Conservation (phyloP, 2,888 invertebrate genomes). For the Epicampocera succincta region DNA sequence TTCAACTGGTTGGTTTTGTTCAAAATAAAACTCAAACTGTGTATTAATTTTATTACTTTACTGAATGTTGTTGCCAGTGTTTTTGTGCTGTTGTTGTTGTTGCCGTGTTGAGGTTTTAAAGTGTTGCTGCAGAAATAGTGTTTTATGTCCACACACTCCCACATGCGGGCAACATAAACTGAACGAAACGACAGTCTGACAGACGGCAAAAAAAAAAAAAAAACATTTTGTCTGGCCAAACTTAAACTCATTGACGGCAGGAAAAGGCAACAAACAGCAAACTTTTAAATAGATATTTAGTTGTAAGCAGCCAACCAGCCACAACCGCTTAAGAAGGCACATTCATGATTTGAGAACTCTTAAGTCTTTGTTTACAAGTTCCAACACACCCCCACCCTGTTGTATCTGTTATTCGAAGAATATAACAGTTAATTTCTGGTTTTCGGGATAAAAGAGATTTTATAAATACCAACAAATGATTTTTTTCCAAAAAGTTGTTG, state of each 20-base stretch:
- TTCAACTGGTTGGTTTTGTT: constrained; percentile 56
- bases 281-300: constrained; percentile 36
- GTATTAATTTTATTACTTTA: constrained; percentile 30
- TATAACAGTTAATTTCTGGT: neutral
- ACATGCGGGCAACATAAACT: constrained; percentile 52
- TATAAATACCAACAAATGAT: too few species aligned
- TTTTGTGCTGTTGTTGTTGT: constrained; percentile 20
- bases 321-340: constrained; percentile 32
- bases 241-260: constrained; percentile 41
- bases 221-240: constrained; percentile 35
- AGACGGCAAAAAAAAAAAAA: constrained; percentile 2
- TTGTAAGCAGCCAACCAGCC: constrained; percentile 10
- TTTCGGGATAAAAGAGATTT: too few species aligned
- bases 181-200: constrained; percentile 15
- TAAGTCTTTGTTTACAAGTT: constrained; percentile 16
- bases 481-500: too few species aligned
- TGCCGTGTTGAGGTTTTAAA: neutral
- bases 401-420: too few species aligned
- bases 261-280: constrained; percentile 24
- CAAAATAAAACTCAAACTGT: neutral
- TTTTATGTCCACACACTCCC: constrained; percentile 67
- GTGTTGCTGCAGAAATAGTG: constrained; percentile 28
- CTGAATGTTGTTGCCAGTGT: constrained; percentile 10
- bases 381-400: constrained; percentile 61
- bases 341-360: constrained; percentile 30